Base-by-base conservation (phyloP, 2,888 invertebrate genomes). In the Tetragonisca angustula region DNA sequence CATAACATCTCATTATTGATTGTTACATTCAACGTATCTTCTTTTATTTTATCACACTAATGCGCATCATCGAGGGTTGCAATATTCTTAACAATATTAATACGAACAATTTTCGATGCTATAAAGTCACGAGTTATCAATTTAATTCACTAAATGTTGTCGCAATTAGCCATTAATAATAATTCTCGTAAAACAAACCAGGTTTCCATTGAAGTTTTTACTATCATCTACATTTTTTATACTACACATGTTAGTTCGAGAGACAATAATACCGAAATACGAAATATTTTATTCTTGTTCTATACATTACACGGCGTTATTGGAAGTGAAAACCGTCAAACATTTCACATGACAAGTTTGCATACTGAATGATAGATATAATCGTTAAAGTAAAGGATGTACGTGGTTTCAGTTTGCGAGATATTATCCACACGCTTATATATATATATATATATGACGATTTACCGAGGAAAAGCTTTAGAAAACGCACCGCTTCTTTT, bases 341-440 rank as follows among this genome's bases (percentile, higher is more conserved):
- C 59, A 59, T 24, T 59, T 43, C 21, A 43, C 21, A 59, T 19
- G 3, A 49, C 27, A 2, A 54, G 36, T 36, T 32, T 19, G 21
- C 59, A 27, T 43, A 59, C 59, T 59, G 59, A 24, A 59, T 43
- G 43, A 32, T 59, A 59, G 15, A 36, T 71, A n/a, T 43, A 19
- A 59, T 71, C 27, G 24, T 71, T 71, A 59, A 71, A 71, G 6
- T 56, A 59, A 59, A 71, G 43, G 24, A 71, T 59, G 70, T n/a
- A 56, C 19, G 70, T 52, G 54, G 43, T 75, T 67, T 54, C 32
- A 27, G 36, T 43, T 68, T 56, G 36, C 27, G 21, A 68, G 2
- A 56, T 6, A 21, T 67, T 56, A 27, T 72, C 27, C 24, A 49
- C 19, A 52, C 43, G 59, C 24, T 61, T 19, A 13, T 19, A 43